Evolutionary conservation across 2,113 vertebrate species (phyloP), one percentile per base, ranked within the genome.

Genomic region (Clarias magur): DNA sequence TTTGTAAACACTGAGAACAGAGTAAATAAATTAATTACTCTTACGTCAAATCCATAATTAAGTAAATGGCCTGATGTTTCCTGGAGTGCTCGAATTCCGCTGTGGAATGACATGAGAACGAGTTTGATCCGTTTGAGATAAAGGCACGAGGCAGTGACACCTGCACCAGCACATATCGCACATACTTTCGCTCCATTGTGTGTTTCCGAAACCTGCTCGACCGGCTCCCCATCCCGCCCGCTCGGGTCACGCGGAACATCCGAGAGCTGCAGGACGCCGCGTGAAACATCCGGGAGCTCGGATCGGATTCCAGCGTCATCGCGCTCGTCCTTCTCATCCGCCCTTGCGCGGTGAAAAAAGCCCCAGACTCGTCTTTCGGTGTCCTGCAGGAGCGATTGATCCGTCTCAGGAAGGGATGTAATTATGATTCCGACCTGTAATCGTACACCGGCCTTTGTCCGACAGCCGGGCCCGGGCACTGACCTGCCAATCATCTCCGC

Each of bases 351-450:
- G 65, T 79, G 73, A 60, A 56, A 76, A 76, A 59, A 72, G 34
- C 4, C 10, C 34, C 30, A 0, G 59, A 90, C 82, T 90, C 85
- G 21, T 83, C 85, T 85, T 84, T 90, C 78, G 86, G 80, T 57
- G 76, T 79, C 87, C 82, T 81, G 34, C 86, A 84, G 85, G 81
- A 86, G 48, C 30, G 76, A 85, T 86, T 76, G 82, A 90, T 88
- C 84, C 56, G 68, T 88, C 79, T 85, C 86, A 79, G 76, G 72
- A 84, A 82, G 23, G 70, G 87, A 88, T 67, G 80, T 86, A 86
- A 78, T 86, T 78, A 53, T 86, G 84, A 88, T 81, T 88, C 76
- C 79, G 85, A 86, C 59, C 85, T 86, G 72, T 75, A 86, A 78
- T 82, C 76, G 62, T 57, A 84, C 68, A 27, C 59, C 88, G 67